Evolutionary conservation across 64 coral and sea anemone genomes (phyloP), one percentile per base, ranked within the genome.

Genomic region (Stylophora pistillata): DNA sequence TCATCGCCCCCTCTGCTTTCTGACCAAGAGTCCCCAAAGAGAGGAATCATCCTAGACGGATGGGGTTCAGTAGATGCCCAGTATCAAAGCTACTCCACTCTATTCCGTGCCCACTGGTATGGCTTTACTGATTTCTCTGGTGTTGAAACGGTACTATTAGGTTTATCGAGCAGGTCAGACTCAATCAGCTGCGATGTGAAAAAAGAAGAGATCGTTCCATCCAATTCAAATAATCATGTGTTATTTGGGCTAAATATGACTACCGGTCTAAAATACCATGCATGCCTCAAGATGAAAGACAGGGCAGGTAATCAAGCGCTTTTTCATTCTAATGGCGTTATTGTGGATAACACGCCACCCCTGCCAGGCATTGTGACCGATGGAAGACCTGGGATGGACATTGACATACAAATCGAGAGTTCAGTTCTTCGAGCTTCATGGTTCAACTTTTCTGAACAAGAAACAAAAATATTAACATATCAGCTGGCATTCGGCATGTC

Each of bases 61-160:
- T 99, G 97, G 97, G 93, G 93, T 37, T 77, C 72, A 30, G 71
- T 69, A n/a, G 97, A 99, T 74, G 91, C 91, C 18, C 78, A 93
- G 28, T 93, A 99, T 56, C 97, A 99, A 58, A 92, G 89, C n/a
- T 99, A 88, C 23, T 81, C 93, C 3, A 89, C 91, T 16, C 75
- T 99, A 20, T 99, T 90, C 53, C 97, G 97, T 34, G 90, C 93
- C 28, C 93, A 99, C 66, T 99, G 97, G 97, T 89, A 87, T 74
- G 97, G 97, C n/a, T 66, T 99, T 26, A 90, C 21, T 53, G 97
- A 99, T 56, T 92, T 95, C 72, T 99, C 97, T 28, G 97, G 97
- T 4, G 56, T 99, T 13, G 52, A 85, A 64, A 53, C 47, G 0
- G 76, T 92, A n/a, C 89, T 92, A 80, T 86, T 93, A 54, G 94